phyloP scores from a whole-genome alignment of 1,140 invertebrate species.

The Orussus abietinus region DNA sequence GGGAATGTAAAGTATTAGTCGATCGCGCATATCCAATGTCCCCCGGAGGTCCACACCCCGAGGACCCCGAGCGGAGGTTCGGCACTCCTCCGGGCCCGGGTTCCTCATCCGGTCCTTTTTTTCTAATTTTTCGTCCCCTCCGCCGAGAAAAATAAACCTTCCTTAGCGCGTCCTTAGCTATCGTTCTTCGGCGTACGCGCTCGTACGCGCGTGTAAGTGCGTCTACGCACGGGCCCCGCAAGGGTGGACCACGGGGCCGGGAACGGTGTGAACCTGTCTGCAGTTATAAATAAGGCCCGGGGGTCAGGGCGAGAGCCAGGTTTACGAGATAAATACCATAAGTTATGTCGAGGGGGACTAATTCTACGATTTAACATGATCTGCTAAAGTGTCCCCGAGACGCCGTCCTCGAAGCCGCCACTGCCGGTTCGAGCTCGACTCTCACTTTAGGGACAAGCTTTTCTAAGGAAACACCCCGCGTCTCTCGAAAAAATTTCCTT shows the following conservation, averaged over 20 bases:
- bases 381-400: constrained; percentile 27
- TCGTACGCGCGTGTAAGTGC: no score
- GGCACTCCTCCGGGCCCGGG: background rate
- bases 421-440: background rate
- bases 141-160: no score
- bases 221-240: background rate
- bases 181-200: no score
- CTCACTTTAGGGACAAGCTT: background rate
- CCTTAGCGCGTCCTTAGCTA: no score
- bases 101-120: background rate
- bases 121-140: no score
- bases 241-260: background rate
- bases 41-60: background rate
- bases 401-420: no score
- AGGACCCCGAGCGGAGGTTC: background rate
- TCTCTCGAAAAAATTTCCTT: no score
- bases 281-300: constrained; percentile 40
- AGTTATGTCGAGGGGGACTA: constrained; percentile 37
- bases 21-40: constrained; percentile 5
- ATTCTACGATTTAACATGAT: constrained; percentile 41
- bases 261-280: constrained; percentile 36
- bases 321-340: constrained; percentile 42
- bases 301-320: constrained; percentile 35
- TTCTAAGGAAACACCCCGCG: no score
- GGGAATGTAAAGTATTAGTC: no score